Percentiles rank a stretch among this genome's conserved stretches.
These are phyloP conservation scores for Rhynchopsitta pachyrhyncha DNA, from an alignment of 2,113 vertebrate genomes.

Conservation along the genomic window DNA sequence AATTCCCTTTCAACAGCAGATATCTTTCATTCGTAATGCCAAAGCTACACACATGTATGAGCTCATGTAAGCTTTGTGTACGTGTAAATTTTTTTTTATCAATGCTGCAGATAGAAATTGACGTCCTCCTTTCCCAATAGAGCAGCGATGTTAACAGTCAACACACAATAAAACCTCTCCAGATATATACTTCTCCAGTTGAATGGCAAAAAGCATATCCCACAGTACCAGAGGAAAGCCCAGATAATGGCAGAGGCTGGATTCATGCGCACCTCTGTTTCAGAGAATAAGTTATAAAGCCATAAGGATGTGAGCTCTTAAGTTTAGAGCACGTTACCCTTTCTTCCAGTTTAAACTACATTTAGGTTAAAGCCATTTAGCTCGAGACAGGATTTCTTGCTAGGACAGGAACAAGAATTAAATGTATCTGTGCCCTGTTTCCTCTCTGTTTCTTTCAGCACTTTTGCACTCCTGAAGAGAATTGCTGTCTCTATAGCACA, in stretches of 20 bases:
- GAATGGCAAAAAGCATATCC: not conserved
- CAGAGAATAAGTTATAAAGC: not conserved
- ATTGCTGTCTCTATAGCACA: not conserved
- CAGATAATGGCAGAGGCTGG: not conserved
- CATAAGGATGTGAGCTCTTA: not conserved
- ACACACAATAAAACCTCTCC: slow-evolving; percentile 11
- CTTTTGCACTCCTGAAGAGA: not conserved
- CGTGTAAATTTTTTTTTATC: slow-evolving; percentile 14
- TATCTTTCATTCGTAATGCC: not conserved
- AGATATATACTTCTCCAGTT: slow-evolving; percentile 5
- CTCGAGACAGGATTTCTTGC: not conserved
- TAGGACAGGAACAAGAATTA: slow-evolving; percentile 4
- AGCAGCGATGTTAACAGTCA: slow-evolving; percentile 15
- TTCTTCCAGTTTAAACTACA: not conserved
- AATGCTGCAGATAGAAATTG: not conserved
- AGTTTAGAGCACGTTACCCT: not conserved
- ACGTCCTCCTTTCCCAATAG: not conserved
- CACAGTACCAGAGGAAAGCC: not conserved
- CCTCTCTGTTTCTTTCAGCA: not conserved
- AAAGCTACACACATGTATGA: accelerated
- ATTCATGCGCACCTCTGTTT: not conserved
- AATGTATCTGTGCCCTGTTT: not conserved
- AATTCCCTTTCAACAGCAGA: slow-evolving; percentile 45
- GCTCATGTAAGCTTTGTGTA: not conserved
- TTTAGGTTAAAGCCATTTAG: not conserved